These are phyloP conservation scores for Scaptomyza parva DNA, from an alignment of 2,888 invertebrate species.

Conservation along the genomic window DNA sequence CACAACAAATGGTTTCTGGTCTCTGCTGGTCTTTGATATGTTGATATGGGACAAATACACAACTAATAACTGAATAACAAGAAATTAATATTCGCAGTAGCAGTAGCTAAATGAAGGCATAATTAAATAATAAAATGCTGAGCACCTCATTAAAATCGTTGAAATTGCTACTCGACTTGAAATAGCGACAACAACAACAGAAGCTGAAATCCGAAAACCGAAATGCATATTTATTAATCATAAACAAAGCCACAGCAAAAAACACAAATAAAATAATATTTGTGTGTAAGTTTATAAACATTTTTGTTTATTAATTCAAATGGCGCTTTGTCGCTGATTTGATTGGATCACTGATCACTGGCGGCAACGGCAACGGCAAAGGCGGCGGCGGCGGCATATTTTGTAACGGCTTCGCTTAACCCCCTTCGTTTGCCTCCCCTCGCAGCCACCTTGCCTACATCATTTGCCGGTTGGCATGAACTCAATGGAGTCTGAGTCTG, in stretches of 20 bases:
- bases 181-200: conserved; percentile 47
- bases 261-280: conserved; percentile 8
- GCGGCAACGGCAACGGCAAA: no score
- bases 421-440: not conserved
- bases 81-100: conserved; percentile 17
- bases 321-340: conserved; percentile 71
- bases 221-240: conserved; percentile 63
- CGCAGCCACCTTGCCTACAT: not conserved
- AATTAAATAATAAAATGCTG: conserved; percentile 80
- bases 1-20: conserved; percentile 70
- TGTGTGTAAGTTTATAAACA: conserved; percentile 62
- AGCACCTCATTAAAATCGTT: conserved; percentile 79
- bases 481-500: conserved; percentile 12
- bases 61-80: conserved; percentile 43
- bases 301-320: conserved; percentile 78
- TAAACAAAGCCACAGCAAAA: not conserved
- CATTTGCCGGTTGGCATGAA: conserved; percentile 22
- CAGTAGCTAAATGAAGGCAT: conserved; percentile 68
- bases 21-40: conserved; percentile 36
- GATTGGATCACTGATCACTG: conserved; percentile 61
- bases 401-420: conserved; percentile 42
- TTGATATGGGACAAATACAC: conserved; percentile 70
- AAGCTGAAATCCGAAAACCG: conserved; percentile 43
- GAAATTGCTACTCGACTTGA: conserved; percentile 76
- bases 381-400: no score